phyloP scores from a whole-genome alignment of 2,797 vertebrate genomes.

The Crenichthys baileyi region DNA sequence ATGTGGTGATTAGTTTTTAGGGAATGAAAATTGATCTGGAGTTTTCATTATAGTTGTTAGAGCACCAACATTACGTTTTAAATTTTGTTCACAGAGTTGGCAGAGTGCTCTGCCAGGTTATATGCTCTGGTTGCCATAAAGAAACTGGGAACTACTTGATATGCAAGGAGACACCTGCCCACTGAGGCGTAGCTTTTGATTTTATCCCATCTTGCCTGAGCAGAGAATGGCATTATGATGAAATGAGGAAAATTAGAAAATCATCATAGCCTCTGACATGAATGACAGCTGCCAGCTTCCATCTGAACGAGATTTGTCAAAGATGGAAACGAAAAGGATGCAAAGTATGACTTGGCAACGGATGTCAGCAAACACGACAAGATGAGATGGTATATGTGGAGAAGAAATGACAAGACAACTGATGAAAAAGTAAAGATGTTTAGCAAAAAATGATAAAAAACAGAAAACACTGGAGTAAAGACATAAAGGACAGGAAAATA shows the following conservation, averaged over 20 bases:
- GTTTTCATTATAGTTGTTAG: background rate
- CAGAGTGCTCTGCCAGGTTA: background rate
- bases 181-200: constrained; percentile 36
- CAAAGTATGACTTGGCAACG: background rate
- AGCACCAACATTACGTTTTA: background rate
- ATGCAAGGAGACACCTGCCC: constrained; percentile 43
- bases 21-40: background rate
- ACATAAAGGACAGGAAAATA: background rate
- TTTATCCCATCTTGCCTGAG: constrained; percentile 40
- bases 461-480: background rate
- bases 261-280: constrained; percentile 22
- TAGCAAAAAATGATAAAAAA: background rate
- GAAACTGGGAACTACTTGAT: constrained; percentile 33
- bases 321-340: background rate
- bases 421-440: background rate
- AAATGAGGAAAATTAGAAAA: constrained; percentile 49
- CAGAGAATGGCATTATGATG: constrained; percentile 22
- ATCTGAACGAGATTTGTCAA: constrained; percentile 20
- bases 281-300: constrained; percentile 46
- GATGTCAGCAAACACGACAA: constrained; percentile 9
- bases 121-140: background rate
- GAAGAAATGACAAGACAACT: no score
- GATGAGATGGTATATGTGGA: background rate
- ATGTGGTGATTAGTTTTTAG: background rate
- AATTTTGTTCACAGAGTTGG: background rate